phyloP scores from a whole-genome alignment of 2,888 invertebrate species.

The Drosophila multiciliata region DNA sequence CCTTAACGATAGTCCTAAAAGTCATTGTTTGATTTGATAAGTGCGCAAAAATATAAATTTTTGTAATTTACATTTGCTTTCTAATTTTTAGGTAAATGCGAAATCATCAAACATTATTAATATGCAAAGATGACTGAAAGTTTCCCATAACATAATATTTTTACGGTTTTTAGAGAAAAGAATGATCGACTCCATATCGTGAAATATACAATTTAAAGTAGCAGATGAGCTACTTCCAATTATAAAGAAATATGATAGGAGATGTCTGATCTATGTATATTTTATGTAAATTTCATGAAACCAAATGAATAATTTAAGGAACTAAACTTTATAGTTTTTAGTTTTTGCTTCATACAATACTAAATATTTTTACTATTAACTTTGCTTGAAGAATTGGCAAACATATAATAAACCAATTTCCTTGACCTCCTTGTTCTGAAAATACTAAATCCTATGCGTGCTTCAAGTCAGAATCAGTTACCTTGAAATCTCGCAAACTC shows the following conservation, averaged over 20 bases:
- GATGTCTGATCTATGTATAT: neutral
- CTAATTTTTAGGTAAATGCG: neutral
- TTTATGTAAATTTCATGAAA: neutral
- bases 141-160: neutral
- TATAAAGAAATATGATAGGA: neutral
- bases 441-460: constrained; percentile 4
- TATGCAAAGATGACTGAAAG: neutral
- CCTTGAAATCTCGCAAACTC: constrained; percentile 24
- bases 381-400: neutral
- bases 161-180: neutral
- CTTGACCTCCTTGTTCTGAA: neutral
- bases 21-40: constrained; percentile 5
- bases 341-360: too few species aligned
- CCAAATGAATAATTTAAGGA: neutral
- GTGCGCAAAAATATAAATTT: neutral
- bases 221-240: neutral
- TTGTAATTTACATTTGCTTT: neutral
- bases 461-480: neutral
- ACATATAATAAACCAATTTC: constrained; percentile 1
- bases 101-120: neutral
- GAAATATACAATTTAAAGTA: neutral
- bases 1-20: neutral
- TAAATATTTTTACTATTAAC: neutral
- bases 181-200: neutral
- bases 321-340: neutral